phyloP scores from a whole-genome alignment of 2,888 invertebrate genomes.

The Clitarchus hookeri region DNA sequence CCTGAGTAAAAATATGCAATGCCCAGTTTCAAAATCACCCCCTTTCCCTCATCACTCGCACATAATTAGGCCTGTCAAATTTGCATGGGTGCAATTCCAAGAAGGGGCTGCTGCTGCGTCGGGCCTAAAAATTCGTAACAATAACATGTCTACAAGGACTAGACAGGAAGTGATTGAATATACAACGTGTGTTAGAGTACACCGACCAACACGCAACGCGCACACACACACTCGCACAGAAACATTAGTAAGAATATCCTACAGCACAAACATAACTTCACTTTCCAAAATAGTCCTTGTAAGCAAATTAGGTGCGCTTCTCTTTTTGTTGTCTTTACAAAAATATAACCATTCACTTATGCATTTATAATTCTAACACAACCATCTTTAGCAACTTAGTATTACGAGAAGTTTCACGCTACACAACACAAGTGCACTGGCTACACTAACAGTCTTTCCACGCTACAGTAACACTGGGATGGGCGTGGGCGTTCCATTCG shows the following conservation, averaged over 20 bases:
- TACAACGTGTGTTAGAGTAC: neutral
- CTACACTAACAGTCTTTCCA: constrained; percentile 5
- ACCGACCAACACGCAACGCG: neutral
- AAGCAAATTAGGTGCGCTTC: neutral
- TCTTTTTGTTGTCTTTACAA: neutral
- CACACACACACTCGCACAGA: neutral
- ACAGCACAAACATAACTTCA: neutral
- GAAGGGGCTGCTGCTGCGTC: neutral
- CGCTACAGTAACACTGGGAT: neutral
- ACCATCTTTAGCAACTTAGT: constrained; percentile 14
- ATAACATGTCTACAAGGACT: constrained; percentile 14
- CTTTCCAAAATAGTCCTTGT: constrained; percentile 1
- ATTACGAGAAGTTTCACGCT: neutral
- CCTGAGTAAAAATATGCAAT: neutral
- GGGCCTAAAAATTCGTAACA: neutral
- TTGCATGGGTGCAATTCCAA: neutral
- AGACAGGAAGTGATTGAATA: constrained; percentile 10
- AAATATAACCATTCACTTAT: constrained; percentile 8
- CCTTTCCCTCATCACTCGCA: neutral
- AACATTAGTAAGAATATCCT: constrained; percentile 14
- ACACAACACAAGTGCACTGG: neutral
- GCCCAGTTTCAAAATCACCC: constrained; percentile 9
- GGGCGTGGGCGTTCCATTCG: neutral
- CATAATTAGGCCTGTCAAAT: neutral
- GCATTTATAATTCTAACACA: constrained; percentile 1